Base-by-base conservation (phyloP, 2,113 vertebrate genomes). In the Indicator maculatus region DNA sequence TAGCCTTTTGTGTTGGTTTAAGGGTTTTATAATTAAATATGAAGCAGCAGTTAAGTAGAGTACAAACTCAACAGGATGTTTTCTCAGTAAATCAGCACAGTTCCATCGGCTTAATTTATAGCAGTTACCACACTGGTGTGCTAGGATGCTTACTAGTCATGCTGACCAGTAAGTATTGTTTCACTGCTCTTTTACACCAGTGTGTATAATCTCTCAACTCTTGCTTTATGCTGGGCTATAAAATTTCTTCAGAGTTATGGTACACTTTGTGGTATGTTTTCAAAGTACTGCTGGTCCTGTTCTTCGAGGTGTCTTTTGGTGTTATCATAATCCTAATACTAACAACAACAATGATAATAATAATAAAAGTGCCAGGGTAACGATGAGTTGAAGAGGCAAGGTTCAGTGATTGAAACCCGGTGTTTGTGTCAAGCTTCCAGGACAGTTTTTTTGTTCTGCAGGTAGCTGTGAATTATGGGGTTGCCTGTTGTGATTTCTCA, bases 1-100 rank as follows among this genome's bases (percentile, higher is more conserved):
- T 21, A 69, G 66, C 83, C 86, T 92, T 92, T 93, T 94, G 81
- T 88, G 77, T 73, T 59, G 61, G 80, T 90, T 92, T 90, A 92
- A 72, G 80, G 18, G 50, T 93, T 86, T 87, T 86, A 36, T 82
- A 93, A 92, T 94, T 90, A 82, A 94, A 94, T 87, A 89, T 21
- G 81, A 87, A 92, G 78, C 63, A 82, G 70, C 55, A 55, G 92
- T 88, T 90, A 53, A 81, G 73, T 16, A 72, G 33, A 84, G 89
- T 59, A 69, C 33, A 52, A 86, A 75, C 90, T 60, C 11, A 1
- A 72, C 55, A 65, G 95, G 83, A 89, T 91, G 64, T 91, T 86
- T 88, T 88, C 65, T 90, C 65, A 79, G 81, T 84, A 92, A 88
- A 90, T 87, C 88, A 92, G 39, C 1, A 0, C 36, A 60, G 66